Evolutionary conservation across 2,113 vertebrate species (phyloP).

Genomic region (Entomyzon cyanotis): DNA sequence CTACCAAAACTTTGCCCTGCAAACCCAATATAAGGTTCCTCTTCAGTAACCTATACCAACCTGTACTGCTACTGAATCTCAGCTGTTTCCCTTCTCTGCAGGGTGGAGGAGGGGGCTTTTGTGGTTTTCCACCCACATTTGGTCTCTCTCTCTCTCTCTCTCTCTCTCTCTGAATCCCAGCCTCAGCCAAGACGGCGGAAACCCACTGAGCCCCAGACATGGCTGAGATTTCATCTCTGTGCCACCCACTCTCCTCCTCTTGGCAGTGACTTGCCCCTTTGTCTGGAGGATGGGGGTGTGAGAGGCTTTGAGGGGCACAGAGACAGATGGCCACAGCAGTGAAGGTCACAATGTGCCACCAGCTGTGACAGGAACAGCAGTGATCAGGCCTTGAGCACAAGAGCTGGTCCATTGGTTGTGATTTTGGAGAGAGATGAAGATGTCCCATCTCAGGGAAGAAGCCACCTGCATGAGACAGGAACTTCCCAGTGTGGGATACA

Average conservation of each 20-base stretch:
- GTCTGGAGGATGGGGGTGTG: not conserved
- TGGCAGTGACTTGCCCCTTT: not conserved
- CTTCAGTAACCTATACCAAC: not conserved
- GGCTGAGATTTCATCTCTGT: constrained; percentile 67
- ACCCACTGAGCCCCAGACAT: constrained; percentile 54
- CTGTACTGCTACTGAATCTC: not conserved
- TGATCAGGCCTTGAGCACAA: fast-evolving
- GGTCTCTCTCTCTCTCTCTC: constrained; percentile 50
- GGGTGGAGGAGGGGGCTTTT: constrained; percentile 57
- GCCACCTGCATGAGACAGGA: not conserved
- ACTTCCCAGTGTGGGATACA: not conserved
- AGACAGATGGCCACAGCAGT: not conserved
- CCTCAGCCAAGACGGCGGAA: constrained; percentile 59
- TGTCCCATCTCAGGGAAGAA: not conserved
- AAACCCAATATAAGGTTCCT: not conserved
- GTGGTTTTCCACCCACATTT: constrained; percentile 67
- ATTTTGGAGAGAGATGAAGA: not conserved
- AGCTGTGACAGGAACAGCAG: not conserved
- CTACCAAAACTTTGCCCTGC: not conserved
- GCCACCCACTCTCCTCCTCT: constrained; percentile 51
- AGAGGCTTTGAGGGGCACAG: not conserved
- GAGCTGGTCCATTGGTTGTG: not conserved
- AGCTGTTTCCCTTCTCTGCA: constrained; percentile 46
- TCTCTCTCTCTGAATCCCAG: constrained; percentile 66
- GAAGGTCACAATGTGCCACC: not conserved